Conservation (phyloP, 2,888 invertebrate genomes). For the Aphodius sticticus region DNA sequence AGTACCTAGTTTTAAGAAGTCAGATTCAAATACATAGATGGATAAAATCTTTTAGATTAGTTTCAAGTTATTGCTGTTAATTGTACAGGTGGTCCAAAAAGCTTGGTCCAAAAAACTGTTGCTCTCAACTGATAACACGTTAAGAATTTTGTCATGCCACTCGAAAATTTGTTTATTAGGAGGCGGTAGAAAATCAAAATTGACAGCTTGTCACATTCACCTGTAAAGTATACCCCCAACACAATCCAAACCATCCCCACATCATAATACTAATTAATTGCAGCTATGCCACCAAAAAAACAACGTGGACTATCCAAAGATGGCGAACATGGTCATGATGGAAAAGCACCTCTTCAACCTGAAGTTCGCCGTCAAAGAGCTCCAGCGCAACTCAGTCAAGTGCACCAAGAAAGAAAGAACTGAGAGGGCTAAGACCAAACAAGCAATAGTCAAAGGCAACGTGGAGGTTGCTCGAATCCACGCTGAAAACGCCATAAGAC, state of each 20-base stretch:
- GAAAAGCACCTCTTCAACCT: slow-evolving; percentile 20
- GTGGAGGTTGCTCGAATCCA: slow-evolving; percentile 19
- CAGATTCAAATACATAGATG: too few species aligned
- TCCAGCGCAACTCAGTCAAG: background rate
- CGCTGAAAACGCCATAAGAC: slow-evolving; percentile 20
- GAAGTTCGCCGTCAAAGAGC: slow-evolving; percentile 10
- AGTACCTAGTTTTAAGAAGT: too few species aligned
- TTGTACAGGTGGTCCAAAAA: too few species aligned
- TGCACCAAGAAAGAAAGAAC: slow-evolving; percentile 6
- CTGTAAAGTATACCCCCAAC: background rate
- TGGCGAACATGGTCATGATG: slow-evolving; percentile 8
- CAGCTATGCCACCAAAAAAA: background rate
- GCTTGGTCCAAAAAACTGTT: too few species aligned
- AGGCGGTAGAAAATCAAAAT: background rate
- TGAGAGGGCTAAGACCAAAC: slow-evolving; percentile 5
- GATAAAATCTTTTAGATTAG: too few species aligned
- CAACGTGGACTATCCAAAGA: background rate
- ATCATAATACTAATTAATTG: background rate
- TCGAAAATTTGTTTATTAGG: too few species aligned
- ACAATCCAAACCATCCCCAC: background rate
- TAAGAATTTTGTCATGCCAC: too few species aligned
- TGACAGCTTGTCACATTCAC: background rate
- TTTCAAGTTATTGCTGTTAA: too few species aligned
- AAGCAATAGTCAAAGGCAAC: slow-evolving; percentile 16
- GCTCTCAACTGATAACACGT: too few species aligned